These are phyloP conservation scores for Ctenodactylus gundi DNA, from an alignment of 2,113 vertebrate species.

Conservation along the genomic window DNA sequence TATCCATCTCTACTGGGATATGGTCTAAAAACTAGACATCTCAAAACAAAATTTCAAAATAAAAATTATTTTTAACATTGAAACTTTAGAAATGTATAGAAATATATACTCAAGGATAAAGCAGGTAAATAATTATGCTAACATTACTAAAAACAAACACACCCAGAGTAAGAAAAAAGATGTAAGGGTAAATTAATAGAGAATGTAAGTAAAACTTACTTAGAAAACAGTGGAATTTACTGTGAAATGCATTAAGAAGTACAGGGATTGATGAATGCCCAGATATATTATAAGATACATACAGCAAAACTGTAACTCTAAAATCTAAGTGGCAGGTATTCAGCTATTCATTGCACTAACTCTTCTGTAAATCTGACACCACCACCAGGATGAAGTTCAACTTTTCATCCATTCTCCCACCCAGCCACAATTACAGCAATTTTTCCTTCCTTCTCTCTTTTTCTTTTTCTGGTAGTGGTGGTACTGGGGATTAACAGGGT, in stretches of 20 bases:
- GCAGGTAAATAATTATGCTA: too few species aligned
- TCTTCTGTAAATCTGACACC: not conserved
- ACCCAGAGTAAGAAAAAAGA: conserved; percentile 20
- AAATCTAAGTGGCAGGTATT: not conserved
- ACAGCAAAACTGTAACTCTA: not conserved
- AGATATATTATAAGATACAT: not conserved
- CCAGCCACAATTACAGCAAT: not conserved
- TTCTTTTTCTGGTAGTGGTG: too few species aligned
- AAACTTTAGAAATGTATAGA: not conserved
- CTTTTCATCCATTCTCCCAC: not conserved
- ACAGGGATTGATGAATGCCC: not conserved
- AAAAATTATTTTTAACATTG: not conserved
- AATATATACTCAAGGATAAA: not conserved
- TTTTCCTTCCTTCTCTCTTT: too few species aligned
- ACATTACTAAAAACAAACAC: not conserved
- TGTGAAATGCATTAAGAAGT: not conserved
- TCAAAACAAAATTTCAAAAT: not conserved
- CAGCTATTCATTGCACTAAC: not conserved
- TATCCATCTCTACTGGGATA: not conserved
- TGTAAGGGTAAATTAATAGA: not conserved
- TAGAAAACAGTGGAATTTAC: not conserved
- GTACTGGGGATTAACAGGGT: too few species aligned
- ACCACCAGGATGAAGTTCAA: not conserved
- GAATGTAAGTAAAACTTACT: not conserved
- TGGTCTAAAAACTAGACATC: not conserved